phyloP scores from a whole-genome alignment of 2,888 invertebrate species.

The Luperina nickerlii region DNA sequence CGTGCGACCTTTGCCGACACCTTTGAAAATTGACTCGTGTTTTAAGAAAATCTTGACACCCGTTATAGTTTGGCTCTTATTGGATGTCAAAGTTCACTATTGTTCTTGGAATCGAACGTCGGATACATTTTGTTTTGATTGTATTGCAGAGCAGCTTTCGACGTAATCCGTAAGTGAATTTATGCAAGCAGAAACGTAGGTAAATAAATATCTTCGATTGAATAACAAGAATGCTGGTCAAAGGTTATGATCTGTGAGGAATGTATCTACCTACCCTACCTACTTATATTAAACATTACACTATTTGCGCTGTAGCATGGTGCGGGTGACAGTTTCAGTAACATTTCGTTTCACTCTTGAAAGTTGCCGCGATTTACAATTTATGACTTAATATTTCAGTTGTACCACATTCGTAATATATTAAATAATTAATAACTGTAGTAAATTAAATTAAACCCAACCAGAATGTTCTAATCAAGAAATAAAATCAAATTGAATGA shows the following conservation, averaged over 20 bases:
- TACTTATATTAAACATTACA: not conserved
- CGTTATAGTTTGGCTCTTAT: conserved; percentile 70
- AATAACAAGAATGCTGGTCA: conserved; percentile 19
- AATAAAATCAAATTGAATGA: too few species aligned
- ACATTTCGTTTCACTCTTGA: too few species aligned
- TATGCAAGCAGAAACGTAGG: conserved; percentile 22
- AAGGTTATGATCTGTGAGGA: conserved; percentile 24
- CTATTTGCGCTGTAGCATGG: too few species aligned
- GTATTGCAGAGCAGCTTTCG: conserved; percentile 41
- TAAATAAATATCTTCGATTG: conserved; percentile 29
- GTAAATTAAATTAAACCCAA: too few species aligned
- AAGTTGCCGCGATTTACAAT: too few species aligned
- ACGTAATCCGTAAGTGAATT: conserved; percentile 54
- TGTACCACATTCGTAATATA: too few species aligned
- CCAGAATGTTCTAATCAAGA: too few species aligned
- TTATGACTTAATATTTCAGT: too few species aligned
- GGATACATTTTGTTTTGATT: conserved; percentile 43
- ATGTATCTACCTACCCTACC: not conserved
- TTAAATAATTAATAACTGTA: too few species aligned
- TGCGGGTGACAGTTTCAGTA: too few species aligned
- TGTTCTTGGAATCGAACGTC: conserved; percentile 53
- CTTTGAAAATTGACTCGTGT: conserved; percentile 82
- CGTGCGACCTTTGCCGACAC: conserved; percentile 79
- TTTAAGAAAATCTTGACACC: conserved; percentile 80
- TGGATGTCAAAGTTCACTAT: conserved; percentile 64